Evolutionary conservation across 2,888 invertebrate species (phyloP).

Genomic region (Ophion ellenae): DNA sequence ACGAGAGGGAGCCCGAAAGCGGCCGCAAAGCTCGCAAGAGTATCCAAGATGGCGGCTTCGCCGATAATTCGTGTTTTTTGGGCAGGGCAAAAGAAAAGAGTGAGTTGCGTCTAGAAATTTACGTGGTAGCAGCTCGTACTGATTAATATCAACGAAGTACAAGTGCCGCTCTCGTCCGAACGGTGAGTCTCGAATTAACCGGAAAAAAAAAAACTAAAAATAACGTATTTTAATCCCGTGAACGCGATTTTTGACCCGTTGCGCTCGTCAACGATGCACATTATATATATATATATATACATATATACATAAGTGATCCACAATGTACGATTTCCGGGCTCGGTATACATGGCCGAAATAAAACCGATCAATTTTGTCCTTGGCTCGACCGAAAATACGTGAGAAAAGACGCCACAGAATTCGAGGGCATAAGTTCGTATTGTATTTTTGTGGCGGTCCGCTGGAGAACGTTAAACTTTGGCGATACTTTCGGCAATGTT

Average conservation of each 20-base stretch:
- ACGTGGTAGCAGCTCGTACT: constrained; percentile 26
- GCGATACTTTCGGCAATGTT: not conserved
- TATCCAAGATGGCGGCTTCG: constrained; percentile 39
- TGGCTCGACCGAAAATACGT: not conserved
- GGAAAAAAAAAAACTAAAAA: not conserved
- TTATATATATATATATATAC: constrained; percentile 18
- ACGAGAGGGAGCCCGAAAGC: constrained; percentile 15
- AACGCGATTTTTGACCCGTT: not conserved
- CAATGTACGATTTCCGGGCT: constrained; percentile 1
- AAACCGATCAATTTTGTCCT: not conserved
- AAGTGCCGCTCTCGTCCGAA: constrained; percentile 19
- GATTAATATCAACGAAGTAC: constrained; percentile 13
- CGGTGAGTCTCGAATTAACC: constrained; percentile 36
- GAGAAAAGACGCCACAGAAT: too few species aligned
- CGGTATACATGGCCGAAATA: not conserved
- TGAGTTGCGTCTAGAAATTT: constrained; percentile 19
- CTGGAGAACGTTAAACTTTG: not conserved
- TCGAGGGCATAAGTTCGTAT: not conserved
- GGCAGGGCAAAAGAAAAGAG: constrained; percentile 19
- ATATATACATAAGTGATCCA: constrained; percentile 3
- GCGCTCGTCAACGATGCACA: constrained; percentile 10
- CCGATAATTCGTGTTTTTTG: constrained; percentile 21
- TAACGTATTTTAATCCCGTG: not conserved
- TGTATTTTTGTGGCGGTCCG: not conserved
- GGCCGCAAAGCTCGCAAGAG: not conserved